phyloP scores from a whole-genome alignment of 2,113 vertebrate genomes.

The Candoia aspera region DNA sequence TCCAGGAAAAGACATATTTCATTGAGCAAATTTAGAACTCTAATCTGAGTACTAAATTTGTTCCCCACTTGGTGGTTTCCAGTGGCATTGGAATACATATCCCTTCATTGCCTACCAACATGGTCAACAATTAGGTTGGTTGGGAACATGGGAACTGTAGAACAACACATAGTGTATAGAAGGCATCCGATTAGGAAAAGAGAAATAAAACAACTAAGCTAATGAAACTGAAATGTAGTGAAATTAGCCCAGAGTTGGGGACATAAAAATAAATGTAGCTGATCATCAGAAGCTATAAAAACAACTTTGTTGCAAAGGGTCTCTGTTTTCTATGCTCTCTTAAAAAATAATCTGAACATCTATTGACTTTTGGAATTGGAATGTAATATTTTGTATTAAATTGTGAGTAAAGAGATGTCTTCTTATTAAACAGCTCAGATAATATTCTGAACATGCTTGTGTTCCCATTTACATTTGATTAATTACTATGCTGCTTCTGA shows the following conservation, averaged over 20 bases:
- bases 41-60: background rate
- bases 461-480: background rate
- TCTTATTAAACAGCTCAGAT: background rate
- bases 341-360: constrained; percentile 1
- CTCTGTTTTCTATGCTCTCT: background rate
- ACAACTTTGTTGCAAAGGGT: background rate
- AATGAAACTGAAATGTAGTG: background rate
- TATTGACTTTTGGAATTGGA: background rate
- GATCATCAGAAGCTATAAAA: background rate
- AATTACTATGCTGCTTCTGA: background rate
- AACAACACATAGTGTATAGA: background rate
- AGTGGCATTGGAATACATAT: background rate
- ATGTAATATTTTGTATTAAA: background rate
- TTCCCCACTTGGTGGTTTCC: background rate
- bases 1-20: background rate
- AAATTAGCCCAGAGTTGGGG: background rate
- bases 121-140: background rate
- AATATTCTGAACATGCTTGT: background rate
- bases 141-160: background rate
- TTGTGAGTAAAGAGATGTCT: background rate
- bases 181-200: background rate
- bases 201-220: background rate
- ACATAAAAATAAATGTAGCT: background rate
- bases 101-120: background rate
- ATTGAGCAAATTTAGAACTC: background rate